These are phyloP conservation scores for Agrotis puta DNA, from an alignment of 2,888 invertebrate species.

Conservation along the genomic window DNA sequence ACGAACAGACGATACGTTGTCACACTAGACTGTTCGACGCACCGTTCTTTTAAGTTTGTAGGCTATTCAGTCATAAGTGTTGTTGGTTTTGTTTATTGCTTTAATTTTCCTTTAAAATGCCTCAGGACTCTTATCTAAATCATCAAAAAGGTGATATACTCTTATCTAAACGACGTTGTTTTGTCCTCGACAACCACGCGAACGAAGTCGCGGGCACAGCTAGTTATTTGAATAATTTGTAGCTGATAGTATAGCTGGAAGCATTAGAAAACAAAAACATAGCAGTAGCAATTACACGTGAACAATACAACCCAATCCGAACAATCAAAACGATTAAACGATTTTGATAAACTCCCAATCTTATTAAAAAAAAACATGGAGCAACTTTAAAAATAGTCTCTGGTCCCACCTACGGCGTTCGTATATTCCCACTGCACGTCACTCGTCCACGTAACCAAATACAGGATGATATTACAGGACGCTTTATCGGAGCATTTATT, in stretches of 20 bases:
- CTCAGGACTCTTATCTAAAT: too few species aligned
- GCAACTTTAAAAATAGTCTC: constrained; percentile 66
- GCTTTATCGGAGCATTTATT: constrained; percentile 90
- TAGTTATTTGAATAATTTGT: neutral
- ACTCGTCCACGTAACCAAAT: constrained; percentile 89
- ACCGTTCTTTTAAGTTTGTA: too few species aligned
- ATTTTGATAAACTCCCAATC: constrained; percentile 62
- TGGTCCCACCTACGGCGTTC: constrained; percentile 86
- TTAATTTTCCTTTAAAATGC: too few species aligned
- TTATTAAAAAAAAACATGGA: constrained; percentile 73
- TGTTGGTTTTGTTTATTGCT: too few species aligned
- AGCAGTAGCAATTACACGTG: constrained; percentile 32
- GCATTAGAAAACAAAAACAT: constrained; percentile 4
- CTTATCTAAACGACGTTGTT: too few species aligned
- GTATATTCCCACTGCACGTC: constrained; percentile 84
- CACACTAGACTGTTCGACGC: too few species aligned
- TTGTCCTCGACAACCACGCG: too few species aligned
- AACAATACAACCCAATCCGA: constrained; percentile 49
- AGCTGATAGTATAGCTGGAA: neutral
- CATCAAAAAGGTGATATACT: too few species aligned
- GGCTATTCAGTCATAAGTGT: too few species aligned
- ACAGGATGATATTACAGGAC: constrained; percentile 88
- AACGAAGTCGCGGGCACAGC: too few species aligned
- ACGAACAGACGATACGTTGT: too few species aligned
- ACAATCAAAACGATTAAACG: constrained; percentile 68